A percentile compares a stretch with the other conserved stretches of the same genome.
These are phyloP conservation scores for Jordanella pulchra DNA, from an alignment of 2,797 vertebrate species.

Conservation along the genomic window DNA sequence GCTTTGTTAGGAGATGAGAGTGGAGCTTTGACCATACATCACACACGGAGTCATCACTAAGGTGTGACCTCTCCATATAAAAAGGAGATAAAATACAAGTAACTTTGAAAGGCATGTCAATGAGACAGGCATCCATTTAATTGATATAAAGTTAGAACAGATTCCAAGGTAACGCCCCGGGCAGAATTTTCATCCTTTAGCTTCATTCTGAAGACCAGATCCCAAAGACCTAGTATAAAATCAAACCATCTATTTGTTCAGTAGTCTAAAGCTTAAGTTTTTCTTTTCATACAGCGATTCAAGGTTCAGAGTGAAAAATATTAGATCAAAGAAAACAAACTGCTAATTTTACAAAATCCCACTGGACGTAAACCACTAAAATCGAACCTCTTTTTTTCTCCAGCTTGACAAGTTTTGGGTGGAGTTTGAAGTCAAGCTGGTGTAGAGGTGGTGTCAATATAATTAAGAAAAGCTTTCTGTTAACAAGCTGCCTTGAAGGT, in stretches of 20 bases:
- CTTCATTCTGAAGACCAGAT: not conserved
- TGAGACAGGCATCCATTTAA: constrained; percentile 51
- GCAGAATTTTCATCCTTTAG: not conserved
- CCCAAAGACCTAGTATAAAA: not conserved
- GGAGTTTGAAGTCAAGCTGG: not conserved
- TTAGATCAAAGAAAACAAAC: not conserved
- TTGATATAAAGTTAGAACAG: constrained; percentile 44
- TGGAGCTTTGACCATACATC: constrained; percentile 69
- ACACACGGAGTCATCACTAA: constrained; percentile 61
- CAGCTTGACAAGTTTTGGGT: not conserved
- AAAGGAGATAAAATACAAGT: constrained; percentile 54
- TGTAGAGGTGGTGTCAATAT: not conserved
- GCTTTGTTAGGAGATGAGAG: constrained; percentile 63
- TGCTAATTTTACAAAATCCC: not conserved
- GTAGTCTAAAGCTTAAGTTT: too few relatives aligned
- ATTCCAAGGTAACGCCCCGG: constrained; percentile 4
- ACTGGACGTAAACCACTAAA: not conserved
- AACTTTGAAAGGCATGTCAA: constrained; percentile 58
- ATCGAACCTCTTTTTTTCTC: not conserved
- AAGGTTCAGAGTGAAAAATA: not conserved
- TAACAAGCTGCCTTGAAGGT: not conserved
- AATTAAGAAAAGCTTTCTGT: not conserved
- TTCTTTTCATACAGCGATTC: not conserved
- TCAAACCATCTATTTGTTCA: not conserved
- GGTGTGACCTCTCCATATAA: constrained; percentile 62